Conservation (phyloP, 1,140 invertebrate genomes). For the Carposina sasakii region DNA sequence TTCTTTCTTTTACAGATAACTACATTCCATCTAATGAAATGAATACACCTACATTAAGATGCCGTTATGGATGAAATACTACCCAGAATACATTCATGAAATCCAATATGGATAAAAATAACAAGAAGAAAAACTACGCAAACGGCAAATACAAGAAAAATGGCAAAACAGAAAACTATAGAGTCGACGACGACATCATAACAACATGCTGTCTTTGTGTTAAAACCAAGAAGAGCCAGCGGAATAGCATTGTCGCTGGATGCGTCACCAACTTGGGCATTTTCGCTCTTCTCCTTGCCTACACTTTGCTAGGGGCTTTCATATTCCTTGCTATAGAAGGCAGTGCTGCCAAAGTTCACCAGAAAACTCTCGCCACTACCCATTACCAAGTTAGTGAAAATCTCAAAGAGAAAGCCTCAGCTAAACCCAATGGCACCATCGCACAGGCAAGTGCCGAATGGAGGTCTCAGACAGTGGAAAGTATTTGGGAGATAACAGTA, state of each 20-base stretch:
- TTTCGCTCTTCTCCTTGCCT: constrained; percentile 88
- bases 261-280: constrained; percentile 91
- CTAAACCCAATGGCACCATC: constrained; percentile 53
- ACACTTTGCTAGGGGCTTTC: constrained; percentile 90
- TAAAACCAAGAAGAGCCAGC: constrained; percentile 76
- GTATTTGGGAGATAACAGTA: constrained; percentile 96
- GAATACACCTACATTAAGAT: not conserved
- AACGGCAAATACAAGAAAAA: constrained; percentile 66
- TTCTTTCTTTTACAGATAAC: constrained; percentile 3
- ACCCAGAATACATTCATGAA: constrained; percentile 30
- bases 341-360: constrained; percentile 76
- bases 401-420: constrained; percentile 48
- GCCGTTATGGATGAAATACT: no score
- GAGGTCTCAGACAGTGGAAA: constrained; percentile 84
- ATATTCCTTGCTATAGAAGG: constrained; percentile 94
- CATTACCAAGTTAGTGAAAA: constrained; percentile 66
- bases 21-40: not conserved
- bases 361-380: constrained; percentile 77
- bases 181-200: constrained; percentile 44
- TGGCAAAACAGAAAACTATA: constrained; percentile 49
- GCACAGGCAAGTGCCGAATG: constrained; percentile 61
- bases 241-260: constrained; percentile 78
- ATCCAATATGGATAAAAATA: constrained; percentile 57
- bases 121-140: constrained; percentile 55
- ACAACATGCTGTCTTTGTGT: constrained; percentile 78